Percentiles rank a stretch among this genome's conserved stretches.
Conservation (phyloP, 2,888 invertebrate species). For the Heliconius hortense region DNA sequence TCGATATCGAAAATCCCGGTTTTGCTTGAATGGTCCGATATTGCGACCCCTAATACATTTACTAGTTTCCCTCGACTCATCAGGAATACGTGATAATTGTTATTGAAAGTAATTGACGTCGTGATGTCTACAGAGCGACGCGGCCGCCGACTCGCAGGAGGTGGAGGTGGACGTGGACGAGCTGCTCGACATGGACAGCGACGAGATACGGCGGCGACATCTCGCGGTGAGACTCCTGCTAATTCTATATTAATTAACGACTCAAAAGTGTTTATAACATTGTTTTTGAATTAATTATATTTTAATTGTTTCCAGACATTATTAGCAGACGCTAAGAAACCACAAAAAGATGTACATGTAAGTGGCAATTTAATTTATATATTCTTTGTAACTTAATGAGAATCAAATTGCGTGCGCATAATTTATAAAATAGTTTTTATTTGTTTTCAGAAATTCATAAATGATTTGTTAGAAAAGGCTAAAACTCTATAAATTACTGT, state of each 20-base stretch:
- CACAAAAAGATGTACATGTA: slow-evolving; percentile 93
- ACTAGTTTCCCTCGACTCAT: no score
- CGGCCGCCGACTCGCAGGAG: slow-evolving; percentile 75
- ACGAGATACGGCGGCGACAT: slow-evolving; percentile 91
- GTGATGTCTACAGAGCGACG: slow-evolving; percentile 50
- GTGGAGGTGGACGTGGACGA: slow-evolving; percentile 98
- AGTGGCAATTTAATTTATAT: slow-evolving; percentile 57
- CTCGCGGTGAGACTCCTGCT: slow-evolving; percentile 82
- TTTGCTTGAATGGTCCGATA: no score
- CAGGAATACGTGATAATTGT: background rate
- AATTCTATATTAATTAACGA: no score
- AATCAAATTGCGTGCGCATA: background rate
- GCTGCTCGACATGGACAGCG: slow-evolving; percentile 96
- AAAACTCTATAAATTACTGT: slow-evolving; percentile 87
- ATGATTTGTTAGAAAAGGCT: slow-evolving; percentile 93
- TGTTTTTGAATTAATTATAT: no score
- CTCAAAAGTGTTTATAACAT: no score
- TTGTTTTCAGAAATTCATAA: slow-evolving; percentile 92
- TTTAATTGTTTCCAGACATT: slow-evolving; percentile 83
- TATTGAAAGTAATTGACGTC: no score
- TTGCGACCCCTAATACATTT: no score
- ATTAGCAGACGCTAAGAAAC: slow-evolving; percentile 91
- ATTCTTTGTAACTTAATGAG: background rate
- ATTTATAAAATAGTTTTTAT: background rate
- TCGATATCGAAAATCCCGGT: no score